These are phyloP conservation scores for Galbula dea DNA, from an alignment of 2,113 vertebrate genomes.

Conservation along the genomic window DNA sequence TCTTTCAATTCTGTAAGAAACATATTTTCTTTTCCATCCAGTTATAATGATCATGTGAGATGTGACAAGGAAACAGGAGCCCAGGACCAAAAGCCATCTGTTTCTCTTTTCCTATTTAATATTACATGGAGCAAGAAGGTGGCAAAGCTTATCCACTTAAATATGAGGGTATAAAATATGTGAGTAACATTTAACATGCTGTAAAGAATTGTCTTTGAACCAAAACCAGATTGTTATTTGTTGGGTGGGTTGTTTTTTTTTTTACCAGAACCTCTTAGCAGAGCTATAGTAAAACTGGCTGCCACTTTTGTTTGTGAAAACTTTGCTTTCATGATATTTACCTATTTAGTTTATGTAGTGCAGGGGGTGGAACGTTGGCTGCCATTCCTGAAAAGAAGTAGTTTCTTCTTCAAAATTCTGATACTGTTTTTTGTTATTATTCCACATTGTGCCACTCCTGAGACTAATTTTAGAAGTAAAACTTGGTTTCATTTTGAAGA, in stretches of 20 bases:
- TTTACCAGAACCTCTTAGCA: neutral
- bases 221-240: neutral
- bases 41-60: conserved; percentile 35
- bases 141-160: conserved; percentile 20
- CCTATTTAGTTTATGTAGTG: neutral
- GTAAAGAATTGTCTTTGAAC: neutral
- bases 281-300: conserved; percentile 17
- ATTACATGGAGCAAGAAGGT: conserved; percentile 3
- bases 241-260: neutral
- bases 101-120: conserved; percentile 20
- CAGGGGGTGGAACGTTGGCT: neutral
- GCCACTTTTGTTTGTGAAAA: neutral
- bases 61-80: conserved; percentile 50
- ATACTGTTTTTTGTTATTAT: neutral
- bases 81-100: conserved; percentile 66
- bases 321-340: neutral
- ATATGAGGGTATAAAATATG: neutral
- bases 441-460: neutral
- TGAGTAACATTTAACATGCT: neutral
- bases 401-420: neutral
- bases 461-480: neutral
- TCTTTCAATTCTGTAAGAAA: conserved; percentile 40
- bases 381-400: neutral
- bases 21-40: conserved; percentile 42
- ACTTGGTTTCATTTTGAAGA: neutral